phyloP scores from a whole-genome alignment of 1,140 invertebrate species.

The Ceratina calcarata region DNA sequence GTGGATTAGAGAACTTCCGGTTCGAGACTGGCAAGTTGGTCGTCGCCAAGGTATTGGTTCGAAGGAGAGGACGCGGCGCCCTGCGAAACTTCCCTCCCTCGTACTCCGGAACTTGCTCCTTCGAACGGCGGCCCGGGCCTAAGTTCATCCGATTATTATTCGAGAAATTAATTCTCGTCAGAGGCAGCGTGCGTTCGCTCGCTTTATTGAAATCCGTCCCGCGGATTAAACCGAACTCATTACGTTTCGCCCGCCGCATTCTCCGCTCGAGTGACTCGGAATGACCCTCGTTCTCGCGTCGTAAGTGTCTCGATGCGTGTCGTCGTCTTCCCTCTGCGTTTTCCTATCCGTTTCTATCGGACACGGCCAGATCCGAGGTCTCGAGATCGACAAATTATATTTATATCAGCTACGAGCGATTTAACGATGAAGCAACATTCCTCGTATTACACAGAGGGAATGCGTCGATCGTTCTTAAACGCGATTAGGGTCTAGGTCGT shows the following conservation, averaged over 20 bases:
- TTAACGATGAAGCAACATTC: too few species aligned
- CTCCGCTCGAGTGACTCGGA: neutral
- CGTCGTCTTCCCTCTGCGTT: too few species aligned
- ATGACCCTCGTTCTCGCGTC: neutral
- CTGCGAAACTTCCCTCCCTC: conserved; percentile 27
- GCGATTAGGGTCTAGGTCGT: conserved; percentile 53
- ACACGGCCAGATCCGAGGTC: too few species aligned
- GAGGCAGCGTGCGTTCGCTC: neutral
- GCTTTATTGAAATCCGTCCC: conserved; percentile 45
- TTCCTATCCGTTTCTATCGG: neutral
- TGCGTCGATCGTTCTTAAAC: conserved; percentile 14
- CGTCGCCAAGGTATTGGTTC: conserved; percentile 16
- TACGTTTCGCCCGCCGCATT: conserved; percentile 5
- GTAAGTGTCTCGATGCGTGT: neutral
- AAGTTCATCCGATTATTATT: conserved; percentile 57
- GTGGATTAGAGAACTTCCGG: conserved; percentile 68
- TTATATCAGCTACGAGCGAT: too few species aligned
- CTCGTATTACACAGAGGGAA: neutral
- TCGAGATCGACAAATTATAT: too few species aligned
- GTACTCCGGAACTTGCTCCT: too few species aligned
- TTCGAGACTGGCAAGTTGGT: conserved; percentile 22
- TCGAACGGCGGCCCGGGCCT: too few species aligned
- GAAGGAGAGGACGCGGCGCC: neutral
- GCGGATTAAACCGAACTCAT: conserved; percentile 24
- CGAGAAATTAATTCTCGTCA: conserved; percentile 52